These are phyloP conservation scores for Diabrotica undecimpunctata DNA, from an alignment of 1,140 invertebrate genomes.

Conservation along the genomic window DNA sequence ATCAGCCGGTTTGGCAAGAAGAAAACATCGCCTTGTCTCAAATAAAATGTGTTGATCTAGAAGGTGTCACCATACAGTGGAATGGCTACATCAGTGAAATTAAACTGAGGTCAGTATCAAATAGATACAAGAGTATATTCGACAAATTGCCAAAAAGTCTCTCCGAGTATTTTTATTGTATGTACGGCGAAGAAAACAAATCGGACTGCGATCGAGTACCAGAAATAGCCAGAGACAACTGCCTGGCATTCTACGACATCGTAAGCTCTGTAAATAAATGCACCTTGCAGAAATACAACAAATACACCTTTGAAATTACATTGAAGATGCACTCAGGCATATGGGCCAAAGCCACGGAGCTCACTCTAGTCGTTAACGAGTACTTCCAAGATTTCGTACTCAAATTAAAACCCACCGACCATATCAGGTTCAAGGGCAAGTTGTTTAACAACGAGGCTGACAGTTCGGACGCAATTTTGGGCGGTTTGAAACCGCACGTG, in stretches of 20 bases:
- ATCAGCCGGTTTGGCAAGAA: constrained; percentile 64
- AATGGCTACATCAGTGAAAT: constrained; percentile 68
- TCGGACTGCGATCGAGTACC: constrained; percentile 52
- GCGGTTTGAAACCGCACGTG: constrained; percentile 55
- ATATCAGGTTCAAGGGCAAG: constrained; percentile 69
- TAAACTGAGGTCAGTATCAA: constrained; percentile 58
- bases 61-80: constrained; percentile 65
- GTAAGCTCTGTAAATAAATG: constrained; percentile 57
- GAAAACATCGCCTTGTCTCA: constrained; percentile 63
- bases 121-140: constrained; percentile 57
- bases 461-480: constrained; percentile 51
- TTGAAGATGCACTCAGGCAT: constrained; percentile 66
- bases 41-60: constrained; percentile 63
- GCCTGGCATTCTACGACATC: constrained; percentile 53
- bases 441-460: constrained; percentile 33
- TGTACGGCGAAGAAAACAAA: constrained; percentile 62
- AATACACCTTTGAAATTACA: constrained; percentile 58
- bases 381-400: constrained; percentile 70
- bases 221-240: constrained; percentile 50
- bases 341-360: constrained; percentile 58
- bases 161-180: constrained; percentile 59
- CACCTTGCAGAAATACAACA: constrained; percentile 65
- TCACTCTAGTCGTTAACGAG: constrained; percentile 58
- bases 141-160: constrained; percentile 59
- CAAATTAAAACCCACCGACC: constrained; percentile 62